Conservation (phyloP, 2,113 vertebrate species). For the Megatriorchis doriae region DNA sequence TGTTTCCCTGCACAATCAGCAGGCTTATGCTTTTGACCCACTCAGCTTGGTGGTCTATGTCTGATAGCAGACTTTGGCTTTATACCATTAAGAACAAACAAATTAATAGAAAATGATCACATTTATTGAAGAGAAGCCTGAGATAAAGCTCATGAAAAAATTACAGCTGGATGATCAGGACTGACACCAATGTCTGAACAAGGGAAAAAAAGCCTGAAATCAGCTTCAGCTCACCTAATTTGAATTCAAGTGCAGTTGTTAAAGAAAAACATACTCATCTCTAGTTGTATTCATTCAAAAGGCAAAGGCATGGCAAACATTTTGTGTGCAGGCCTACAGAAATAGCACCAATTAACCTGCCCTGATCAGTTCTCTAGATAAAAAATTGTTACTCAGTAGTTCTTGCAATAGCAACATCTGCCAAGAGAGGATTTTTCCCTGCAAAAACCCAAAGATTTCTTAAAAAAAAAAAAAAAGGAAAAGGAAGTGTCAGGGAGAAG, state of each 20-base stretch:
- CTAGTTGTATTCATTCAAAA: neutral
- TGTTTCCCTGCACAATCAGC: neutral
- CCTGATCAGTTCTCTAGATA: neutral
- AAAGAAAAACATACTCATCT: neutral
- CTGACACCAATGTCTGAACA: neutral
- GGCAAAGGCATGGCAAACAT: neutral
- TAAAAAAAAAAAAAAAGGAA: neutral
- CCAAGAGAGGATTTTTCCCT: neutral
- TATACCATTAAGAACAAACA: neutral
- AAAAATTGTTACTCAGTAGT: neutral
- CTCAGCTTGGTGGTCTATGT: neutral
- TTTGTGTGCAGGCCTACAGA: neutral
- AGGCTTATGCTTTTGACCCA: neutral
- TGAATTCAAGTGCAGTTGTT: neutral
- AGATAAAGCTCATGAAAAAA: neutral
- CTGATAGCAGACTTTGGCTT: neutral
- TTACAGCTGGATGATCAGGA: neutral
- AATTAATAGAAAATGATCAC: neutral
- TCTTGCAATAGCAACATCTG: neutral
- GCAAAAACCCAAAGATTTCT: neutral
- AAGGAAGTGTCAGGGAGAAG: neutral
- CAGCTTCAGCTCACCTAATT: neutral
- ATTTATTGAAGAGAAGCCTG: neutral
- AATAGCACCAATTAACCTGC: neutral
- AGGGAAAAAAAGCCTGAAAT: neutral